Evolutionary conservation across 2,888 invertebrate genomes (phyloP).

Genomic region (Nemoura dubitans): DNA sequence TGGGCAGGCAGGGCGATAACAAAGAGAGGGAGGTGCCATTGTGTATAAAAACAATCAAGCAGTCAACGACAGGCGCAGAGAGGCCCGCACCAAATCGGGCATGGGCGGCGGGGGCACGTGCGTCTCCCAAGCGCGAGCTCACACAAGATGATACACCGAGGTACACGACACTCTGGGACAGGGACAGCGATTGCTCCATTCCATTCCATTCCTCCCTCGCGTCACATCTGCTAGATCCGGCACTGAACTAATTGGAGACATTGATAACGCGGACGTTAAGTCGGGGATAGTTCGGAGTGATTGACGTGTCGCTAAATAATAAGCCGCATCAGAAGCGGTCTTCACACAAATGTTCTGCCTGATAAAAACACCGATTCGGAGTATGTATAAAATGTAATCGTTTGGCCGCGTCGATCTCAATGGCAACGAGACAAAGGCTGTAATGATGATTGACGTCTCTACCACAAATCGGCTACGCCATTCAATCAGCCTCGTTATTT

Average conservation of each 20-base stretch:
- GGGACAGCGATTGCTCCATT: neutral
- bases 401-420: neutral
- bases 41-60: neutral
- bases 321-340: neutral
- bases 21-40: neutral
- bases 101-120: neutral
- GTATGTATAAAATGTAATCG: neutral
- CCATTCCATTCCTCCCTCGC: neutral
- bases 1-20: neutral
- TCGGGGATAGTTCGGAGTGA: neutral
- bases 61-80: neutral
- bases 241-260: neutral
- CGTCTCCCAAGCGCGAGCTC: neutral
- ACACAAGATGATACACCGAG: neutral
- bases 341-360: too few species aligned
- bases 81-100: neutral
- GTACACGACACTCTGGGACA: neutral
- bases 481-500: neutral
- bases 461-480: neutral
- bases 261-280: neutral
- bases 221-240: neutral
- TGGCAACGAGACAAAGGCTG: neutral
- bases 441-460: neutral
- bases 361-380: neutral
- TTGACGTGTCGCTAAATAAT: conserved; percentile 1